Base-by-base conservation (phyloP, 2,797 vertebrate genomes). In the Malurus splendens region DNA sequence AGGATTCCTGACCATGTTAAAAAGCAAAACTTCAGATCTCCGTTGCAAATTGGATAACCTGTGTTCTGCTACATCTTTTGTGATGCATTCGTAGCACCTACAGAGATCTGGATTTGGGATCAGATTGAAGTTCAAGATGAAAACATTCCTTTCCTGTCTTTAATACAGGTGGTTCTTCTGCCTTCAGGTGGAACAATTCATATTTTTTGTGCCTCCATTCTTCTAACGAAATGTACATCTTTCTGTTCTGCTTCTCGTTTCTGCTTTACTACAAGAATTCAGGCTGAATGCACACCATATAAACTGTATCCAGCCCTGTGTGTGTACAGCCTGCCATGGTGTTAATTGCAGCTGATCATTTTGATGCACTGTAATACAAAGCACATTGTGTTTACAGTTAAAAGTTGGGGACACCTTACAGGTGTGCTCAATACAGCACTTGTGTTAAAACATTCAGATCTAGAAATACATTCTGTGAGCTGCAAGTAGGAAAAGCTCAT, bases 1-100 rank as follows among this genome's bases (percentile, higher is more conserved):
- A 7, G 65, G 42, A 19, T 18, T 82, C 14, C n/a, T 42, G 32
- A 2, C 25, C 24, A 3, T 3, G 11, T 32, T n/a, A 54, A 60
- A 11, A 30, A 80, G 13, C 22, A 87, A 8, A 6, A 6, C 25
- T 59, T 38, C 20, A 56, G 24, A 14, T 60, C 48, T 9, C 48
- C 59, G 2, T 15, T 54, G 27, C 24, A 78, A 17, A 32, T 51
- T 30, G 19, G 11, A 56, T 71, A 65, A 61, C 12, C 15, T 48
- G 18, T 48, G 32, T 44, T 77, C 23, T 89, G 19, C 18, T 39
- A 9, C 1, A 1, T 71, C 30, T 45, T 42, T 56, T 55, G 18
- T 25, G 62, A 22, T 30, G 4, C 2, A 1, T 32, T 48, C 1
- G 0, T 45, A 47, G 24, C 32, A 12, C 30, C 48, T 78, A 12